These are phyloP conservation scores for Epsilonema sp. DNA, from an alignment of 2,888 invertebrate species.

Conservation along the genomic window DNA sequence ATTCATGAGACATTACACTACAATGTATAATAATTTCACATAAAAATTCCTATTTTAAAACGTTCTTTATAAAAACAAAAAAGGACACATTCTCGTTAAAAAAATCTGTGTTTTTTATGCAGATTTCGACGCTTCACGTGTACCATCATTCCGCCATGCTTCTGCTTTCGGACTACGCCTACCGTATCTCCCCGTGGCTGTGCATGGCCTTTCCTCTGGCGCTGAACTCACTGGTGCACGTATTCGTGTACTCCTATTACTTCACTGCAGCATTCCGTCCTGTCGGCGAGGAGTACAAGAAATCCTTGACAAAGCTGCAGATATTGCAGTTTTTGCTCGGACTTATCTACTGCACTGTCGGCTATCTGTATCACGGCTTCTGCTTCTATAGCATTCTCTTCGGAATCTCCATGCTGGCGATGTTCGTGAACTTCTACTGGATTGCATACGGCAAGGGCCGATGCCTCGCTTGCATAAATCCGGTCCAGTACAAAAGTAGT, in stretches of 20 bases:
- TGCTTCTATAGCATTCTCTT: slow-evolving; percentile 29
- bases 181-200: slow-evolving; percentile 23
- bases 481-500: no score
- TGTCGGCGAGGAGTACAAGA: slow-evolving; percentile 25
- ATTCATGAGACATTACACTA: no score
- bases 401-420: slow-evolving; percentile 22
- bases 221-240: slow-evolving; percentile 28
- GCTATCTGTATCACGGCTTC: slow-evolving; percentile 26
- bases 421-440: slow-evolving; percentile 29
- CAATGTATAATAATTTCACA: no score
- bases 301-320: slow-evolving; percentile 27
- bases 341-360: slow-evolving; percentile 19
- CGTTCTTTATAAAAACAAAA: no score
- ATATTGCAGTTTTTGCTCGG: slow-evolving; percentile 26
- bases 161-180: slow-evolving; percentile 24
- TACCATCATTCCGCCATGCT: slow-evolving; percentile 30
- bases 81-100: no score
- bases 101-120: neutral
- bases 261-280: slow-evolving; percentile 21
- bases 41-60: no score
- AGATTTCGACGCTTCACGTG: slow-evolving; percentile 28
- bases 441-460: slow-evolving; percentile 20
- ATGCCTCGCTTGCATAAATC: no score
- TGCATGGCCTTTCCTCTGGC: slow-evolving; percentile 23
- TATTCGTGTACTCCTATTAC: slow-evolving; percentile 28